Base-by-base conservation (phyloP, 2,888 invertebrate genomes). In the Harmothoe impar region DNA sequence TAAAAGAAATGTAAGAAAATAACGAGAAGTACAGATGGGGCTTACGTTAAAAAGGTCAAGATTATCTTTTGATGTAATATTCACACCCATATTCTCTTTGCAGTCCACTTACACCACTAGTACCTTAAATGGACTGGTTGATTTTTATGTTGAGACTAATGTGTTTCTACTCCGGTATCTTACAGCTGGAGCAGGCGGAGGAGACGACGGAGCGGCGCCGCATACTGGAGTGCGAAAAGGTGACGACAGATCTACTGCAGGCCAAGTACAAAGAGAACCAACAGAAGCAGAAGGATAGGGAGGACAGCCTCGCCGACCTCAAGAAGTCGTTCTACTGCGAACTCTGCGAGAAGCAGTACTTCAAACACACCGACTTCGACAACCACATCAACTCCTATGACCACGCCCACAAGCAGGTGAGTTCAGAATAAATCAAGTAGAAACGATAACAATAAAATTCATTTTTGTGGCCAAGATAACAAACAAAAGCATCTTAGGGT, bases 321-420 rank as follows among this genome's bases (percentile, higher is more conserved):
- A 92, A 90, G 91, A 77, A 91, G 51, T 89, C 51, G 77, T 91
- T 92, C 89, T 91, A 89, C 91, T 92, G 92, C 62, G 85, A 89
- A 17, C 89, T 91, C 78, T 92, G 92, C 86, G 91, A 92, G 31
- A 92, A 91, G 68, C 92, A 92, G 88, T 92, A 92, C 91, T 68
- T 52, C 85, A 89, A 91, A 85, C 91, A 92, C 90, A 62, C 90
- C 7, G 92, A 92, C 17, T 91, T 89, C 51, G 92, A 92, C 84
- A 92, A 92, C 91, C 92, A 92, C 84, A 90, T 92, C 90, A 91
- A 92, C 89, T 92, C 92, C 31, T 92, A 92, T 90, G 92, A 92
- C 86, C 92, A 92, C 54, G 92, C 92, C 12, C 92, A 92, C 84
- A 90, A 89, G 88, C 91, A 92, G 92, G 92, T 92, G 33, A 0